These are phyloP conservation scores for Bos javanicus DNA, from an alignment of 2,113 vertebrate species.

Conservation along the genomic window DNA sequence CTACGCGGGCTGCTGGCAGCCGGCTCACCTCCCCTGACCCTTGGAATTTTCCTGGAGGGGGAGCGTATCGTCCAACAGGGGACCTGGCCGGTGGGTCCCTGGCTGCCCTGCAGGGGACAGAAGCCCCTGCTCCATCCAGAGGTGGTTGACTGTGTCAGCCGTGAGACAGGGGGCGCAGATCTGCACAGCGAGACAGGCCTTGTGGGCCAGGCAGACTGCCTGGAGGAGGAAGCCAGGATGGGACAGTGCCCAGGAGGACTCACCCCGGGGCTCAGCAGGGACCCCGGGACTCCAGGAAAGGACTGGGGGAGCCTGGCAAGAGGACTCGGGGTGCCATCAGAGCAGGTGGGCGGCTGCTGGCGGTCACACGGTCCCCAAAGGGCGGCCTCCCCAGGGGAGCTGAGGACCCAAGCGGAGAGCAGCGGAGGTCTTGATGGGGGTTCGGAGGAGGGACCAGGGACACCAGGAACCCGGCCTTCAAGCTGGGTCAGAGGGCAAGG, in stretches of 20 bases:
- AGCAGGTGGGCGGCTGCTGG: background rate
- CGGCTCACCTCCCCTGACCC: background rate
- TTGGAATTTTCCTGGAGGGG: background rate
- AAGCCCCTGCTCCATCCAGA: background rate
- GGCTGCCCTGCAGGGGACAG: background rate
- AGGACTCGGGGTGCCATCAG: background rate
- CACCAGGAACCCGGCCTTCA: background rate
- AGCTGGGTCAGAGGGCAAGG: background rate
- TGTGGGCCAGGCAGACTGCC: background rate
- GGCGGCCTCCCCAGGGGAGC: background rate
- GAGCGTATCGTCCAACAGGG: background rate
- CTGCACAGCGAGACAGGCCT: background rate
- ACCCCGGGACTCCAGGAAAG: background rate
- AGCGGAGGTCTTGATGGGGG: background rate
- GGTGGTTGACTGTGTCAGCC: accelerated
- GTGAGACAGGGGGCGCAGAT: accelerated
- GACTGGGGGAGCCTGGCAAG: accelerated
- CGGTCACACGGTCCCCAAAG: background rate
- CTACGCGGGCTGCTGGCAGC: background rate
- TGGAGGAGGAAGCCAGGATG: background rate
- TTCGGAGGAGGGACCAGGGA: background rate
- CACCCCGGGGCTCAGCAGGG: too few relatives aligned
- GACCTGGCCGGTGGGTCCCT: too few relatives aligned
- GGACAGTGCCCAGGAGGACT: background rate
- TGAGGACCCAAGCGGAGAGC: accelerated